Conservation (phyloP, 2,113 vertebrate species). For the Sporophila hypoxantha region DNA sequence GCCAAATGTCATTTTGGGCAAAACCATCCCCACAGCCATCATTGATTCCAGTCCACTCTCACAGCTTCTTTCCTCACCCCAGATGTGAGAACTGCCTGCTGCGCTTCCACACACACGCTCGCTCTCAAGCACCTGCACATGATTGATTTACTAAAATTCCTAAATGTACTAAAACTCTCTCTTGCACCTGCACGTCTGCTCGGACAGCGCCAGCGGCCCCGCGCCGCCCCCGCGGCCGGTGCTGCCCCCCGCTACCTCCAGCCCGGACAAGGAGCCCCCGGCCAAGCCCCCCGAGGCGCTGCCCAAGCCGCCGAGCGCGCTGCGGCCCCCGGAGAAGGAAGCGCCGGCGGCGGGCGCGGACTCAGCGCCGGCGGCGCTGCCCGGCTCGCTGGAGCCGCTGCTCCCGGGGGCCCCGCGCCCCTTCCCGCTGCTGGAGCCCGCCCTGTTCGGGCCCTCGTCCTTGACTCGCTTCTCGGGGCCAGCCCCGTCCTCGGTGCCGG, state of each 20-base stretch:
- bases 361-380: not conserved
- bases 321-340: slow-evolving; percentile 29
- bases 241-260: not conserved
- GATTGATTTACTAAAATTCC: too few species aligned
- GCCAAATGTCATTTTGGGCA: too few species aligned
- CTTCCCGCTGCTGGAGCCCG: slow-evolving; percentile 57
- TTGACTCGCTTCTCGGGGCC: slow-evolving; percentile 43
- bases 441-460: slow-evolving; percentile 21
- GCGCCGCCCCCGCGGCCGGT: not conserved
- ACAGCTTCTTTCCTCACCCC: not conserved
- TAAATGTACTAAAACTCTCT: too few species aligned
- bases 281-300: not conserved
- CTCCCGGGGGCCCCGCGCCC: not conserved
- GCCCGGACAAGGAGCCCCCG: slow-evolving; percentile 5
- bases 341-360: not conserved
- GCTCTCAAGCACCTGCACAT: slow-evolving; percentile 90
- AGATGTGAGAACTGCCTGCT: slow-evolving; percentile 93
- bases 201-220: slow-evolving; percentile 76
- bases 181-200: slow-evolving; percentile 92
- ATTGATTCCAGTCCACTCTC: not conserved
- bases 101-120: slow-evolving; percentile 86
- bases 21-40: too few species aligned
- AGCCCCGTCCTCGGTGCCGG: slow-evolving; percentile 12
- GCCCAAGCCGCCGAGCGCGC: slow-evolving; percentile 3
- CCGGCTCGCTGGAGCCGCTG: slow-evolving; percentile 8